phyloP scores from a whole-genome alignment of 2,888 invertebrate species.

The Azorinus chamasolen region DNA sequence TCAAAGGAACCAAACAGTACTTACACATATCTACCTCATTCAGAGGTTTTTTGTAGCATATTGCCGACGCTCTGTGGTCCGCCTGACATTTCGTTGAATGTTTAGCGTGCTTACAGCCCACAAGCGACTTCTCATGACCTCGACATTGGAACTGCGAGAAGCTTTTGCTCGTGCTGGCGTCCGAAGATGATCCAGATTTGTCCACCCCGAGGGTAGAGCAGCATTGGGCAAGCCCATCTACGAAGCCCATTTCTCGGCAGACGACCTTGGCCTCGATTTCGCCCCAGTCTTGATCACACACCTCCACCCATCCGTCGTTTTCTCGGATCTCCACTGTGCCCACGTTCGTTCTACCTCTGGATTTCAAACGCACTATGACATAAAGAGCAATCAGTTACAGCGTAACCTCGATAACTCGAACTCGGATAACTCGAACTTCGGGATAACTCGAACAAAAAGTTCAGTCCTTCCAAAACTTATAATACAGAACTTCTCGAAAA shows the following conservation, averaged over 20 bases:
- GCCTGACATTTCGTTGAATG: slow-evolving; percentile 52
- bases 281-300: slow-evolving; percentile 75
- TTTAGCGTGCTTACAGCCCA: slow-evolving; percentile 51
- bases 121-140: slow-evolving; percentile 60
- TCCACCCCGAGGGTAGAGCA: slow-evolving; percentile 69
- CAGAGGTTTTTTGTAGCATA: slow-evolving; percentile 59
- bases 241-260: slow-evolving; percentile 75
- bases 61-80: slow-evolving; percentile 66
- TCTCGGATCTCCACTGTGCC: slow-evolving; percentile 73
- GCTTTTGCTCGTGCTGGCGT: slow-evolving; percentile 31
- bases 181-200: slow-evolving; percentile 37
- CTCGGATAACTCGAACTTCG: no score
- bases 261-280: slow-evolving; percentile 72
- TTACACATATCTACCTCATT: slow-evolving; percentile 42
- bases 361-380: slow-evolving; percentile 68
- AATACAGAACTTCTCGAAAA: no score
- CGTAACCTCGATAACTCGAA: no score
- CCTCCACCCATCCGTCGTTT: slow-evolving; percentile 69
- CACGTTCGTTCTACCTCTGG: slow-evolving; percentile 69
- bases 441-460: no score
- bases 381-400: not conserved
- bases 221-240: slow-evolving; percentile 70
- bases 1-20: slow-evolving; percentile 25
- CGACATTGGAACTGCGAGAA: slow-evolving; percentile 61
- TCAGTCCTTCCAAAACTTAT: no score